Conservation (phyloP, 2,797 vertebrate genomes). For the Sphenopsis melanotis region DNA sequence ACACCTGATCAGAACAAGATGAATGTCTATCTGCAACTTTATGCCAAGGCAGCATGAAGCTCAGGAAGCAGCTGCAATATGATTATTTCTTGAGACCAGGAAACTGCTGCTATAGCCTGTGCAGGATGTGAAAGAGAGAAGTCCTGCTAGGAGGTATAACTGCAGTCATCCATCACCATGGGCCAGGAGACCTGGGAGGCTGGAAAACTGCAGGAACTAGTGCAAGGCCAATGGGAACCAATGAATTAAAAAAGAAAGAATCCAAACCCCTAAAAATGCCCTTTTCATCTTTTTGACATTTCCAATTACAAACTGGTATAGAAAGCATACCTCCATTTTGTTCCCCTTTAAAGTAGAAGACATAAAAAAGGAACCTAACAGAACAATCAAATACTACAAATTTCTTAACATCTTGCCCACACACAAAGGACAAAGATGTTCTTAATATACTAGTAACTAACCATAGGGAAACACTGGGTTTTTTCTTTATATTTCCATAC, state of each 20-base stretch:
- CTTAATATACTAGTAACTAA: neutral
- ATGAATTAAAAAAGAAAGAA: neutral
- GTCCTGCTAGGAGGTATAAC: neutral
- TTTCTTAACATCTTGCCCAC: neutral
- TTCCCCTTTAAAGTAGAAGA: neutral
- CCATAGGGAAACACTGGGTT: neutral
- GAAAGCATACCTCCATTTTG: neutral
- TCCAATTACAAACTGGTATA: neutral
- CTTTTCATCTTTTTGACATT: neutral
- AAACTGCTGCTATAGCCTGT: neutral
- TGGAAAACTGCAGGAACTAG: neutral
- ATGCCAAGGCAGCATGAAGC: neutral
- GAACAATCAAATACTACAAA: neutral
- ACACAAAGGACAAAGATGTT: neutral
- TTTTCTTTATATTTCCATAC: neutral
- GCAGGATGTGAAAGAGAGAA: neutral
- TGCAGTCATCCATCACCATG: neutral
- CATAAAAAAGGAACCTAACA: neutral
- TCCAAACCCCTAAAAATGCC: accelerated
- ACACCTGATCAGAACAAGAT: neutral
- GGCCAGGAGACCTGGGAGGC: neutral
- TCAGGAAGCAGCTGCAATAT: neutral
- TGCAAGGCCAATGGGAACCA: neutral
- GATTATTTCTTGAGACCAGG: neutral
- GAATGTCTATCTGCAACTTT: neutral